A percentile compares a stretch with the other conserved stretches of the same genome.
Evolutionary conservation across 1,140 invertebrate genomes (phyloP).

Genomic region (Protaetia brevitarsis): DNA sequence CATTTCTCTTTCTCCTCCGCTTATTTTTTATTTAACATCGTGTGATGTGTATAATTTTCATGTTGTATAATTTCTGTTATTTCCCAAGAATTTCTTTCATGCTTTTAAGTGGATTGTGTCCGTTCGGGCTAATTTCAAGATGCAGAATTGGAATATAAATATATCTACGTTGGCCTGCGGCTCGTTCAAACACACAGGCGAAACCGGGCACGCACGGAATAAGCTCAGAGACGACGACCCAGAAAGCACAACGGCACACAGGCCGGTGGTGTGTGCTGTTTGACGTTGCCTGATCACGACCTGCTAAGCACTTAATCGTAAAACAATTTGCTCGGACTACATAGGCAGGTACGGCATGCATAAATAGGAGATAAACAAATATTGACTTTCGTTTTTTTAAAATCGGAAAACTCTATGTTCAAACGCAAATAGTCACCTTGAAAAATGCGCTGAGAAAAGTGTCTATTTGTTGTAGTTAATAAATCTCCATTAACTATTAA

Average conservation of each 20-base stretch:
- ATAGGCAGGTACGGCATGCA: too few relatives aligned
- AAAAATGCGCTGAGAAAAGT: too few relatives aligned
- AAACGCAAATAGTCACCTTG: too few relatives aligned
- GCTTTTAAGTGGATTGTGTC: background rate
- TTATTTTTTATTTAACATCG: background rate
- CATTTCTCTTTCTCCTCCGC: background rate
- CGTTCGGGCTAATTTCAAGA: background rate
- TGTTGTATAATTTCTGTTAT: constrained; percentile 2
- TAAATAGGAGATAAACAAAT: too few relatives aligned
- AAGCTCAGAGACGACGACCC: background rate
- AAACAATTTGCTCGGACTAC: too few relatives aligned
- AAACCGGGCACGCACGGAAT: background rate
- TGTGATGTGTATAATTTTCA: background rate
- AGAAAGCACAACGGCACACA: background rate
- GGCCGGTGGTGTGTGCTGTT: background rate
- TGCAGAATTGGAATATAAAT: constrained; percentile 14
- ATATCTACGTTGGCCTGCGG: background rate
- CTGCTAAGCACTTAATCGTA: too few relatives aligned
- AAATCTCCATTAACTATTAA: too few relatives aligned
- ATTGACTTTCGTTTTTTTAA: too few relatives aligned
- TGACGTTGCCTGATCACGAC: too few relatives aligned
- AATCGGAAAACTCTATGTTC: too few relatives aligned
- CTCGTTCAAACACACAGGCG: background rate
- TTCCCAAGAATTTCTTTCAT: constrained; percentile 7
- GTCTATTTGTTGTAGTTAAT: too few relatives aligned